Base-by-base conservation (phyloP, 1,140 invertebrate genomes). In the Xylocopa sonorina region DNA sequence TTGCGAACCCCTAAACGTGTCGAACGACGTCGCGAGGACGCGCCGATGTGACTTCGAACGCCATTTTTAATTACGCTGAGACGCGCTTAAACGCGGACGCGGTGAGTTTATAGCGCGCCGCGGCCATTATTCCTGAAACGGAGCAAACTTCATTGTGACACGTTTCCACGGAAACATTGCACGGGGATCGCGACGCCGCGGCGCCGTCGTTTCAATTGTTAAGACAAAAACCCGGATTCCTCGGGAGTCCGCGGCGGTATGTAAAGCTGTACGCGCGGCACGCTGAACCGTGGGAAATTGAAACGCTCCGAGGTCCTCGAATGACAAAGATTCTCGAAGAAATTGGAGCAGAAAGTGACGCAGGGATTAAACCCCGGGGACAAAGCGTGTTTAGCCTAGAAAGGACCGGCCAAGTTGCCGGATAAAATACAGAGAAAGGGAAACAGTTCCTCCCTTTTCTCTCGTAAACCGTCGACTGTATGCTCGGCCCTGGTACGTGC, bases 251-350 rank as follows among this genome's bases (percentile, higher is more conserved):
- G 48, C 21, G 68, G 48, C 21, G 68, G 48, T 63, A 72, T 78
- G 77, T 78, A 73, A 78, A 78, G 77, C 77, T 78, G 29, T 73
- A 57, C 77, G 58, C 63, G 12, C 24, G 68, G 57, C 77, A 73
- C 77, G 77, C 77, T 41, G 77, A 73, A 50, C 73, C 46, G 68
- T 41, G 55, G 77, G 55, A 78, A 78, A 78, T 78, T 78, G 77
- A 78, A 78, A 78, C 77, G 69, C 68, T 64, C 77, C 14, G 77
- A 64, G 60, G 58, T 78, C 58, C 58, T 63, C 58, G 77, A 73
- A 73, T 73, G 68, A 78, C 77, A 73, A 78, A 73, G 77, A 78
- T 78, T 73, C 77, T 64, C 57, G 77, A 72, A 78, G 77, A 78
- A 78, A 73, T 78, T 78, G 69, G 77, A 78, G 77, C 77, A 80